Evolutionary conservation across 1,140 invertebrate species (phyloP).

Genomic region (Spodoptera frugiperda): DNA sequence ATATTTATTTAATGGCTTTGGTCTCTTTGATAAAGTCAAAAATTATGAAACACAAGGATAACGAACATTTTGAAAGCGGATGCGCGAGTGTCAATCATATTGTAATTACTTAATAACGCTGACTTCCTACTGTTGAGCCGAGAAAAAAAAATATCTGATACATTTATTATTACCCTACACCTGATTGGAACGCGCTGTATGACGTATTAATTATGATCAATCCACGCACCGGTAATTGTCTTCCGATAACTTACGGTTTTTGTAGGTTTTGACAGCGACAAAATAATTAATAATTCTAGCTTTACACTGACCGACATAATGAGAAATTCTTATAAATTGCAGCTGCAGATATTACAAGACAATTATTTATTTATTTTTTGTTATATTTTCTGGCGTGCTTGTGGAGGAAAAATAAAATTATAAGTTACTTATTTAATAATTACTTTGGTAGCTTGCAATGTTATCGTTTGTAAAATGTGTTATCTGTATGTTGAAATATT

Average conservation of each 20-base stretch:
- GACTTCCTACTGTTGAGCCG: constrained; percentile 19
- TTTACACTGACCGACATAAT: constrained; percentile 20
- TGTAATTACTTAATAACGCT: constrained; percentile 44
- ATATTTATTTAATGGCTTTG: too few species aligned
- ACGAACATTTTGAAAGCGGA: constrained; percentile 11
- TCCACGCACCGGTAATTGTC: constrained; percentile 39
- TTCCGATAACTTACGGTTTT: constrained; percentile 41
- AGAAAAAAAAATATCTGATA: constrained; percentile 29
- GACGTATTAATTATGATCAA: constrained; percentile 42
- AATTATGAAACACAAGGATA: neutral
- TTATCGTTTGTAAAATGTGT: too few species aligned
- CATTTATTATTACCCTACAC: constrained; percentile 37
- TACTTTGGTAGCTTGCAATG: too few species aligned
- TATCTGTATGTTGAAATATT: neutral
- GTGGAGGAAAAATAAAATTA: neutral
- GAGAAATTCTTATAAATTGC: constrained; percentile 37
- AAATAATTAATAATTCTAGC: constrained; percentile 44
- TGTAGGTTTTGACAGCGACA: constrained; percentile 42
- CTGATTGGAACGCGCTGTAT: constrained; percentile 36
- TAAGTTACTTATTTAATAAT: too few species aligned
- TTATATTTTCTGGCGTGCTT: neutral
- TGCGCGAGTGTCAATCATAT: constrained; percentile 43
- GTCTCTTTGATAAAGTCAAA: too few species aligned
- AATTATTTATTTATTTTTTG: constrained; percentile 27
- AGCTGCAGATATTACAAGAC: constrained; percentile 23